phyloP scores from a whole-genome alignment of 2,888 invertebrate species.

The Cephalotes varians region DNA sequence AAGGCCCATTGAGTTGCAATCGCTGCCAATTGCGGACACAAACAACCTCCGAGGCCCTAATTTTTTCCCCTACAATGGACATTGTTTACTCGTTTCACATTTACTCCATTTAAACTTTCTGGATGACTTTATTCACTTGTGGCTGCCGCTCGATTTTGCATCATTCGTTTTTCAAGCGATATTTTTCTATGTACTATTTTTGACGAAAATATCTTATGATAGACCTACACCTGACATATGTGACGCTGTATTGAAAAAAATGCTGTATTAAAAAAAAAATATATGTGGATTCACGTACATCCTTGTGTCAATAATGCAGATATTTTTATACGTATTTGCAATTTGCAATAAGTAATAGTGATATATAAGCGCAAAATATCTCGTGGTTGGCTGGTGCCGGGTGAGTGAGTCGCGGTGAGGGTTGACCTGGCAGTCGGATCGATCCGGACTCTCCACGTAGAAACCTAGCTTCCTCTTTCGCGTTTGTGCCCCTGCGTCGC shows the following conservation, averaged over 20 bases:
- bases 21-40: constrained; percentile 22
- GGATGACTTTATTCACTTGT: background rate
- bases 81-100: background rate
- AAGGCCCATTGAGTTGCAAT: constrained; percentile 43
- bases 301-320: background rate
- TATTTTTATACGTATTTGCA: background rate
- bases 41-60: constrained; percentile 17
- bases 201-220: background rate
- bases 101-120: constrained; percentile 5
- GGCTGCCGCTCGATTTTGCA: constrained; percentile 3
- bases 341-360: constrained; percentile 73
- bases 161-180: background rate
- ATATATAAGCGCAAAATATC: constrained; percentile 72
- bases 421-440: constrained; percentile 80
- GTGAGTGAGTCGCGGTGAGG: constrained; percentile 73
- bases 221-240: background rate
- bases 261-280: too few relatives aligned
- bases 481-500: constrained; percentile 77
- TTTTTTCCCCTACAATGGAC: background rate
- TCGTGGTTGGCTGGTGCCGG: constrained; percentile 62
- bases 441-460: constrained; percentile 77
- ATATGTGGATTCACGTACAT: background rate
- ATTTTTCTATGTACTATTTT: constrained; percentile 1
- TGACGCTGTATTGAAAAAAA: background rate
- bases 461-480: constrained; percentile 74